phyloP scores from a whole-genome alignment of 2,888 invertebrate genomes.

The Nomada ferruginata region DNA sequence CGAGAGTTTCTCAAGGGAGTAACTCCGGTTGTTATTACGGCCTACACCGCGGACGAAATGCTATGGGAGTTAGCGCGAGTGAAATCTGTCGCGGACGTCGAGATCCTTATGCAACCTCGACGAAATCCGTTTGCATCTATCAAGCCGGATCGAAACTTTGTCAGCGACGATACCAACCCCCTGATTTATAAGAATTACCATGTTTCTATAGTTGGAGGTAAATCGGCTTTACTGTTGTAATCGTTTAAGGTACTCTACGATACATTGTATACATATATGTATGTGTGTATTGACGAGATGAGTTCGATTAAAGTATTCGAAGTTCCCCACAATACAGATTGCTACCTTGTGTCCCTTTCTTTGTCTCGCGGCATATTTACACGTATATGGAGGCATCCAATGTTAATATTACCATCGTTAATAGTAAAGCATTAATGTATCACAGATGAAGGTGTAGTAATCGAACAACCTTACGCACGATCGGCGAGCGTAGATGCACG shows the following conservation, averaged over 20 bases:
- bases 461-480: neutral
- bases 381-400: no score
- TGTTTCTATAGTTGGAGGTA: constrained; percentile 85
- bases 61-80: constrained; percentile 87
- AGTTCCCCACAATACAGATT: no score
- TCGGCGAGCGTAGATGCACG: no score
- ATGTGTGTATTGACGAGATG: no score
- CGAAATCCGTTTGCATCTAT: constrained; percentile 89
- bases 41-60: constrained; percentile 89
- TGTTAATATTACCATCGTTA: neutral
- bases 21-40: constrained; percentile 88
- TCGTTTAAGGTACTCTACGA: no score
- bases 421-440: constrained; percentile 4
- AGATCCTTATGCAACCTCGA: constrained; percentile 86
- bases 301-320: no score
- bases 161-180: constrained; percentile 89
- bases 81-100: constrained; percentile 84
- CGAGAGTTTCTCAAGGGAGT: constrained; percentile 85
- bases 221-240: neutral
- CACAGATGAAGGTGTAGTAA: constrained; percentile 33
- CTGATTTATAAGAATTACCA: constrained; percentile 90
- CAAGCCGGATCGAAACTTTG: constrained; percentile 90
- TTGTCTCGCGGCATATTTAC: no score
- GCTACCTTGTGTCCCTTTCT: no score
- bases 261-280: no score